Conservation (phyloP, 2,888 invertebrate genomes). For the Clunio marinus region DNA sequence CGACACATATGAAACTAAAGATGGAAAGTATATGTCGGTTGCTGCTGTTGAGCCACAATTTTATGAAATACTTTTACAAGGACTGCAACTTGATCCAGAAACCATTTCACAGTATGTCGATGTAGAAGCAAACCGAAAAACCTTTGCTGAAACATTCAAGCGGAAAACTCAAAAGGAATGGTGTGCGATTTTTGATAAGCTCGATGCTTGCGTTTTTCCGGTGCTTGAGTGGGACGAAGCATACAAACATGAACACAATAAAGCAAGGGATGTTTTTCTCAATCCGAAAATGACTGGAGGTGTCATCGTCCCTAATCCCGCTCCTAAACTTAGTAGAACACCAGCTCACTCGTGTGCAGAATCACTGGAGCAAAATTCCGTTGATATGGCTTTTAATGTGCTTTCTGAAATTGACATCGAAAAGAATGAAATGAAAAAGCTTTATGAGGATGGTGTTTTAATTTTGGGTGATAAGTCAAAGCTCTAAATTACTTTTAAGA, state of each 20-base stretch:
- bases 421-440: constrained; percentile 44
- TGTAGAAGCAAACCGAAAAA: constrained; percentile 53
- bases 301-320: constrained; percentile 63
- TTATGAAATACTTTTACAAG: constrained; percentile 69
- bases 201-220: constrained; percentile 93
- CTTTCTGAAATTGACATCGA: constrained; percentile 44
- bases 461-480: constrained; percentile 42
- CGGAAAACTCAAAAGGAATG: constrained; percentile 83
- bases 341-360: constrained; percentile 58
- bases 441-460: constrained; percentile 51
- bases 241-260: constrained; percentile 65
- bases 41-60: constrained; percentile 93
- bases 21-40: constrained; percentile 89
- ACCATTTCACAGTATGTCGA: constrained; percentile 57
- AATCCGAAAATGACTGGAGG: constrained; percentile 49
- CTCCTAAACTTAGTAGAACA: constrained; percentile 73
- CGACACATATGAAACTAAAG: constrained; percentile 85
- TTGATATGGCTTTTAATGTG: constrained; percentile 41
- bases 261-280: constrained; percentile 59
- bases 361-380: constrained; percentile 4
- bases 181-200: constrained; percentile 69
- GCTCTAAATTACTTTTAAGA: constrained; percentile 39
- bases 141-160: constrained; percentile 64
- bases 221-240: constrained; percentile 72
- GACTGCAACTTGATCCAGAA: constrained; percentile 60